phyloP scores from a whole-genome alignment of 1,140 invertebrate species.

The Drosophila dunni region DNA sequence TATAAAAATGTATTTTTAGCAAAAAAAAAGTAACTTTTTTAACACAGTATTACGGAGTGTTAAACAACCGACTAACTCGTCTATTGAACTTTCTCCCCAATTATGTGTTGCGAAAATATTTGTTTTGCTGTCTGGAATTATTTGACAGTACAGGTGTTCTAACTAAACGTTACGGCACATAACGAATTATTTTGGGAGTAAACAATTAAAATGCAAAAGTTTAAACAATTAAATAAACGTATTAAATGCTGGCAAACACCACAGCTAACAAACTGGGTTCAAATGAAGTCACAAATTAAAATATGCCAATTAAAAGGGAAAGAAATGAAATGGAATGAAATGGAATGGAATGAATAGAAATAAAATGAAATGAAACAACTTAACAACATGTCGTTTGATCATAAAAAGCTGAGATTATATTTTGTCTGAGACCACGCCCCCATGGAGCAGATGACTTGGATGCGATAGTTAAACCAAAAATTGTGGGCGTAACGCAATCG shows the following conservation, averaged over 20 bases:
- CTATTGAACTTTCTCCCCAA: not conserved
- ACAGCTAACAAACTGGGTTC: not conserved
- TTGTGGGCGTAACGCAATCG: slow-evolving; percentile 53
- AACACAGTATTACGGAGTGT: too few relatives aligned
- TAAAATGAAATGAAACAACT: not conserved
- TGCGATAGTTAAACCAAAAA: not conserved
- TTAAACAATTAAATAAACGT: not conserved
- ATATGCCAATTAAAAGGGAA: not conserved
- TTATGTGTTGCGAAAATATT: not conserved
- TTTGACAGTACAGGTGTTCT: not conserved
- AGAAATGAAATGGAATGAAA: not conserved
- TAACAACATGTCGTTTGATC: not conserved
- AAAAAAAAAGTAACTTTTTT: too few relatives aligned
- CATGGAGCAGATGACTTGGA: too few relatives aligned
- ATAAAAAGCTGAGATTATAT: slow-evolving; percentile 21
- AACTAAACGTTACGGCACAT: not conserved
- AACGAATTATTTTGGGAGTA: slow-evolving; percentile 2
- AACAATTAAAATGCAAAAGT: not conserved
- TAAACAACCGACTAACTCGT: too few relatives aligned
- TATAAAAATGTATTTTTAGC: too few relatives aligned
- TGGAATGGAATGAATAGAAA: not conserved
- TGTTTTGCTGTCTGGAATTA: not conserved
- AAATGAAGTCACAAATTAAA: not conserved
- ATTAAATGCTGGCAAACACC: not conserved
- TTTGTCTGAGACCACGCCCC: slow-evolving; percentile 1